Evolutionary conservation across 2,888 invertebrate genomes (phyloP).

Genomic region (Drosophila glabriapex): DNA sequence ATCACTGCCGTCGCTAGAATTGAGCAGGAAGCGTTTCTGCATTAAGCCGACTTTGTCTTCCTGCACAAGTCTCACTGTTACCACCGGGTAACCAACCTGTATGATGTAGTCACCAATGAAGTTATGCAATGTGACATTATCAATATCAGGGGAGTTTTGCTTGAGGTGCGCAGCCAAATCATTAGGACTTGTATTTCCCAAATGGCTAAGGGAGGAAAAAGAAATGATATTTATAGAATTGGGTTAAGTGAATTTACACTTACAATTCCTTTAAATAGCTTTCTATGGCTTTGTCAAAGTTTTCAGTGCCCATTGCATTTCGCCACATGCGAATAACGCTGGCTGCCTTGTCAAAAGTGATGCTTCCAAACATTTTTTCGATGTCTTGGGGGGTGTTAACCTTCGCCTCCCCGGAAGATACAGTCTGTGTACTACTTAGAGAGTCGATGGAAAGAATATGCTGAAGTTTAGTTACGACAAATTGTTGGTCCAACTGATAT

Average conservation of each 20-base stretch:
- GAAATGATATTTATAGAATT: background rate
- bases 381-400: constrained; percentile 87
- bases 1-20: constrained; percentile 64
- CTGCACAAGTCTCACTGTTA: constrained; percentile 85
- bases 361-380: constrained; percentile 86
- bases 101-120: constrained; percentile 88
- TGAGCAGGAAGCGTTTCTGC: constrained; percentile 75
- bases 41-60: constrained; percentile 39
- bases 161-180: constrained; percentile 86
- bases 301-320: constrained; percentile 86
- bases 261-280: constrained; percentile 87
- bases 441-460: constrained; percentile 87
- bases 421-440: constrained; percentile 86
- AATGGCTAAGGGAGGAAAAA: background rate
- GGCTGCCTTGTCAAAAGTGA: constrained; percentile 89
- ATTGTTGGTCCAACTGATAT: constrained; percentile 89
- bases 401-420: constrained; percentile 86
- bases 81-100: constrained; percentile 88
- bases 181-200: constrained; percentile 85
- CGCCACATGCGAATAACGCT: constrained; percentile 89
- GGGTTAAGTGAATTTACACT: constrained; percentile 19
- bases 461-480: constrained; percentile 89
- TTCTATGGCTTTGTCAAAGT: constrained; percentile 87
- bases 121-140: constrained; percentile 76
- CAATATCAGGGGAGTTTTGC: constrained; percentile 65